phyloP scores from a whole-genome alignment of 2,797 vertebrate genomes.

The Phylloscopus collybita region DNA sequence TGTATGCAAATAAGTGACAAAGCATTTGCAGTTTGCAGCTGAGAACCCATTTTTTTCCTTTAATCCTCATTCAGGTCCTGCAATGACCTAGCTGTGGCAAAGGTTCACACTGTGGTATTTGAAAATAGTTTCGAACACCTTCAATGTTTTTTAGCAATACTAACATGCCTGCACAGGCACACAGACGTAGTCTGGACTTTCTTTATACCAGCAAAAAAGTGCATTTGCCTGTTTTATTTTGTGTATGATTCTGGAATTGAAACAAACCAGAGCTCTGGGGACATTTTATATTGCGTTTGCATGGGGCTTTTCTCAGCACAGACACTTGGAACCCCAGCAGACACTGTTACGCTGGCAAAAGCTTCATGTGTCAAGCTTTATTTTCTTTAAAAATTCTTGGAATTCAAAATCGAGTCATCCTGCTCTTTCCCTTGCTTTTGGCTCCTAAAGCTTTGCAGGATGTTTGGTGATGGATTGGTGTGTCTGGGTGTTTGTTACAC shows the following conservation, averaged over 20 bases:
- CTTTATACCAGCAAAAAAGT: background rate
- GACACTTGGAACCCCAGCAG: background rate
- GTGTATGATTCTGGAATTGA: background rate
- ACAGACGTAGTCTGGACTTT: background rate
- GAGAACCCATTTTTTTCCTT: background rate
- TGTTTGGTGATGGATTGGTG: slow-evolving; percentile 64
- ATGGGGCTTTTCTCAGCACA: background rate
- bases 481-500: slow-evolving; percentile 65
- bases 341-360: background rate
- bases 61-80: background rate
- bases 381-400: slow-evolving; percentile 59
- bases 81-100: slow-evolving; percentile 4
- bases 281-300: background rate
- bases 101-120: slow-evolving; percentile 28
- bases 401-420: background rate
- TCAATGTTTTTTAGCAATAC: slow-evolving; percentile 5
- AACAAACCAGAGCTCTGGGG: background rate
- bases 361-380: slow-evolving; percentile 11
- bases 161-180: slow-evolving; percentile 20
- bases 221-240: background rate
- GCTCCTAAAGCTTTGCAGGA: slow-evolving; percentile 72
- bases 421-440: slow-evolving; percentile 28
- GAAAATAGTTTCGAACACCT: slow-evolving; percentile 53
- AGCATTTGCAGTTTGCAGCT: slow-evolving; percentile 3
- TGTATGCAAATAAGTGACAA: slow-evolving; percentile 47